Base-by-base conservation (phyloP, 2,888 invertebrate genomes). In the Clusia tigrina region DNA sequence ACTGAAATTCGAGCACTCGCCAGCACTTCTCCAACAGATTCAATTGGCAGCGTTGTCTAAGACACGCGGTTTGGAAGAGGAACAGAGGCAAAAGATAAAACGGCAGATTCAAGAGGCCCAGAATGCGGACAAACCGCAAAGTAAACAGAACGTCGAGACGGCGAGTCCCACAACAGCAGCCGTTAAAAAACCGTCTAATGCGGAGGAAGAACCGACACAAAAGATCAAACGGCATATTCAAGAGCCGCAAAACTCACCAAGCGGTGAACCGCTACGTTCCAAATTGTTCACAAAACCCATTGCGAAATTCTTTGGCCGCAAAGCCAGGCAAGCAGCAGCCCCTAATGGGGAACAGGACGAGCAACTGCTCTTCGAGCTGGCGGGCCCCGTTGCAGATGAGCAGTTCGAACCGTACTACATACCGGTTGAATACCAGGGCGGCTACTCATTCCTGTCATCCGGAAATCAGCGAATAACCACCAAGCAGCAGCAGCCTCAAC, bases 1-100 rank as follows among this genome's bases (percentile, higher is more conserved):
- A 48, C 3, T 25, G 25, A 51, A 54, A 17, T 76, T 81, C 17
- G 67, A 71, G 58, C 81, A 80, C 42, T 77, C 78, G 18, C 77
- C 73, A 2, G 69, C 76, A 5, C 51, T 80, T 53, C 65, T 81
- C 2, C 73, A 80, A 61, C 80, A 81, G 58, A 73, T 66, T n/a
- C 73, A 77, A 52, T 59, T 81, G 62, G 66, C 66, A 63, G 23
- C 71, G 76, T n/a, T n/a, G 61, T 58, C 69, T 6, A 74, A 72
- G 52, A n/a, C 72, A 23, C 76, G 78, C 37, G 74, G 68, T 56
- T 69, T 68, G 0, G 75, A 75, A 12, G 73, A 73, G 0, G 74
- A 76, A 46, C 78, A 76, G 55, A 75, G 74, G 15, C 73, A 70
- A 54, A 68, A 74, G 2, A 71, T 77, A n/a, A 73, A 78, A 53